phyloP scores from a whole-genome alignment of 2,888 invertebrate genomes.

The Coelinius sp. region DNA sequence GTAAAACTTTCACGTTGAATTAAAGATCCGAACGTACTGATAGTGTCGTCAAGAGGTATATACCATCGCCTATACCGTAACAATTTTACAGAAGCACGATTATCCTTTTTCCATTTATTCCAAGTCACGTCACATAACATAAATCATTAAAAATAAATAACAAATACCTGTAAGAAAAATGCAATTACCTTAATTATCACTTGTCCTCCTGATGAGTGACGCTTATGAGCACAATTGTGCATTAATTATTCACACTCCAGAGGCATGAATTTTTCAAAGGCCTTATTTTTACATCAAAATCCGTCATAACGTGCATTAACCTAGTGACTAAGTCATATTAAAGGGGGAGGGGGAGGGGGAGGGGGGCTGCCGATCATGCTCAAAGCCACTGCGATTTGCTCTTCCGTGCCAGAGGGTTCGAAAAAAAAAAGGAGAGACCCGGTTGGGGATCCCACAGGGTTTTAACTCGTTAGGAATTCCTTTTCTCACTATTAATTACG shows the following conservation, averaged over 20 bases:
- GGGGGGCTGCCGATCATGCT: background rate
- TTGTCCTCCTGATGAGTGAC: background rate
- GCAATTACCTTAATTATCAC: background rate
- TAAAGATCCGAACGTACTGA: slow-evolving; percentile 17
- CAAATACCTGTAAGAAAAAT: background rate
- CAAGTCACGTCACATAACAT: slow-evolving; percentile 16
- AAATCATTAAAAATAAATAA: slow-evolving; percentile 8
- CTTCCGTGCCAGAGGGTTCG: slow-evolving; percentile 3
- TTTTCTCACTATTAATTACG: slow-evolving; percentile 66
- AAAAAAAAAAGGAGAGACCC: background rate
- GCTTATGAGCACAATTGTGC: background rate
- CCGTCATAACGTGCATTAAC: slow-evolving; percentile 21
- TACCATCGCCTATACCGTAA: slow-evolving; percentile 4
- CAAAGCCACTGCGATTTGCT: slow-evolving; percentile 15
- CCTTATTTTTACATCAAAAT: slow-evolving; percentile 19
- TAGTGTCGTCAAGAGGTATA: slow-evolving; percentile 12
- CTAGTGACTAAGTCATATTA: slow-evolving; percentile 14
- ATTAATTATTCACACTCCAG: background rate
- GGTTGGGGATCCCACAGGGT: background rate
- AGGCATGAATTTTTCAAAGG: slow-evolving; percentile 18
- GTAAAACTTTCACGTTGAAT: slow-evolving; percentile 30
- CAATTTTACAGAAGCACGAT: slow-evolving; percentile 25
- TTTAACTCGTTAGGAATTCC: slow-evolving; percentile 47
- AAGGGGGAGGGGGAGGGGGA: background rate
- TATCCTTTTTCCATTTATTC: slow-evolving; percentile 17